Evolutionary conservation across 2,888 invertebrate species (phyloP).

Genomic region (Drosophila prolongata): DNA sequence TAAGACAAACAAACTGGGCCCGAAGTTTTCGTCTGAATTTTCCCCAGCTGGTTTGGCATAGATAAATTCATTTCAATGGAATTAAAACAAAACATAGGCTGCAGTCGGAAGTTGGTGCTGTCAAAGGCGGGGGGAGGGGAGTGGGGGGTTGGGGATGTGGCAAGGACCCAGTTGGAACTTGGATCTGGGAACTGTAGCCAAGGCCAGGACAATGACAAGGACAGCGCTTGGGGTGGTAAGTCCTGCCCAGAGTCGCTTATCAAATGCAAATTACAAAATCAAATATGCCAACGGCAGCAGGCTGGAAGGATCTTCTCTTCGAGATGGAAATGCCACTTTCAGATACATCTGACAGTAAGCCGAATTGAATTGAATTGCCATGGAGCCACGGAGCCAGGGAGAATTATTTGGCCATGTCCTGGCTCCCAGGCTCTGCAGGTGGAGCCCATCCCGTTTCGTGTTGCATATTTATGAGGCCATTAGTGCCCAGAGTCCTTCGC

Average conservation of each 20-base stretch:
- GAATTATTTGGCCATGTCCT: slow-evolving; percentile 56
- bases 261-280: slow-evolving; percentile 75
- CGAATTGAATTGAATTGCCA: slow-evolving; percentile 72
- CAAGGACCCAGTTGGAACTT: background rate
- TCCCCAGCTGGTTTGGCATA: slow-evolving; percentile 48
- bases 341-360: slow-evolving; percentile 34
- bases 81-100: slow-evolving; percentile 73
- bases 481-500: slow-evolving; percentile 1
- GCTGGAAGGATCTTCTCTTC: slow-evolving; percentile 15
- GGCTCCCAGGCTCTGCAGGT: slow-evolving; percentile 6
- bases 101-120: background rate
- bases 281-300: slow-evolving; percentile 66
- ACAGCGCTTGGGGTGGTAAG: slow-evolving; percentile 9
- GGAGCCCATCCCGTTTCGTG: background rate
- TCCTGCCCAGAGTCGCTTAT: slow-evolving; percentile 55
- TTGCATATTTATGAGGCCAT: slow-evolving; percentile 44
- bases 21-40: slow-evolving; percentile 7
- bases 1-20: slow-evolving; percentile 8
- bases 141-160: no score
- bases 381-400: slow-evolving; percentile 41
- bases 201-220: slow-evolving; percentile 51
- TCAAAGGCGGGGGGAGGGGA: background rate
- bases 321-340: slow-evolving; percentile 33
- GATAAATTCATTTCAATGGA: slow-evolving; percentile 70
- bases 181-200: slow-evolving; percentile 8